phyloP scores from a whole-genome alignment of 2,113 vertebrate species.

The Aegotheles bennettii region DNA sequence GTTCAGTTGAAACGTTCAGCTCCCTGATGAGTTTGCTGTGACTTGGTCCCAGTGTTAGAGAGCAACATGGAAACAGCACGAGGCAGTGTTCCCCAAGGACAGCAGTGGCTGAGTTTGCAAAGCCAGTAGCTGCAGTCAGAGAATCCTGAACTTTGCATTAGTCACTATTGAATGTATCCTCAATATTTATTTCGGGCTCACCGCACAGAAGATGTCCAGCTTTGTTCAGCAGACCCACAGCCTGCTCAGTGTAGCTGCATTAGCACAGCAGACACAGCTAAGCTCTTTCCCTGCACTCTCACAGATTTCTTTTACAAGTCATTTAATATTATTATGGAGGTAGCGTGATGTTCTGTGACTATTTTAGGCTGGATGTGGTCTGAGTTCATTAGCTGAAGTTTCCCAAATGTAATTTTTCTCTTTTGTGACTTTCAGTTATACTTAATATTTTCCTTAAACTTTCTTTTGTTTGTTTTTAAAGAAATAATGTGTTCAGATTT shows the following conservation, averaged over 20 bases:
- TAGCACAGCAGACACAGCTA: background rate
- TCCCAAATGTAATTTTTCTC: background rate
- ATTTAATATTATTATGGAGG: background rate
- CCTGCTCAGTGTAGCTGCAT: background rate
- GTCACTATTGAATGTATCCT: background rate
- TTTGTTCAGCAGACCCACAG: conserved; percentile 7
- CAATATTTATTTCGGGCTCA: background rate
- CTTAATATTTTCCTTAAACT: background rate
- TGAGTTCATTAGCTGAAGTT: background rate
- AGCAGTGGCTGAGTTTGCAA: background rate
- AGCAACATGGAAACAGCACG: background rate
- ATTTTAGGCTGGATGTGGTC: background rate
- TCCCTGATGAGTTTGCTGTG: background rate
- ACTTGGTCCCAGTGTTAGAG: background rate
- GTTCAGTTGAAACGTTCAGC: background rate
- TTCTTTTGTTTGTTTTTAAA: background rate
- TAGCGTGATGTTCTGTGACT: background rate
- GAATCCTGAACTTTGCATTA: conserved; percentile 8
- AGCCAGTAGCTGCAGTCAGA: background rate
- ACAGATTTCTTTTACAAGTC: background rate
- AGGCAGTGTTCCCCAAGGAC: background rate
- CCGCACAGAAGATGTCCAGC: background rate
- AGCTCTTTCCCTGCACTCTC: background rate
- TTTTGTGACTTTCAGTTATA: background rate
- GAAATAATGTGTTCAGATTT: background rate